Evolutionary conservation across 1,140 invertebrate genomes (phyloP).

Genomic region (Rhagoletis pomonella): DNA sequence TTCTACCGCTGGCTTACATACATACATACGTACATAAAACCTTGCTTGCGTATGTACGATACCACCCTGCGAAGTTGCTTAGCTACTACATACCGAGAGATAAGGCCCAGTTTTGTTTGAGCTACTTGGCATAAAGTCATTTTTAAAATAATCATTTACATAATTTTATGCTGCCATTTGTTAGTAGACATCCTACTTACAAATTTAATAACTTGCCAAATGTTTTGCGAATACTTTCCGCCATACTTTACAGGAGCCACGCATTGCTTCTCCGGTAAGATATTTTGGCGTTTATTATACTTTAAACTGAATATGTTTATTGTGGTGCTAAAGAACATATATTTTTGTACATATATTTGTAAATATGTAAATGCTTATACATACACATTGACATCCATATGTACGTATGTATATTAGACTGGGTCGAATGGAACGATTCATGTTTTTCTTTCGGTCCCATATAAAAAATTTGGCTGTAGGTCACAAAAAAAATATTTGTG

Average conservation of each 20-base stretch:
- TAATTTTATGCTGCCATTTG: conserved; percentile 39
- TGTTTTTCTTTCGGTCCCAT: no score
- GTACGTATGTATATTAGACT: no score
- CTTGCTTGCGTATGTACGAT: not conserved
- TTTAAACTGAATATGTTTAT: not conserved
- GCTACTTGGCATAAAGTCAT: not conserved
- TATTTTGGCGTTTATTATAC: conserved; percentile 26
- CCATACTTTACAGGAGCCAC: not conserved
- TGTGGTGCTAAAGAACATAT: not conserved
- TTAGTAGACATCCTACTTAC: conserved; percentile 20
- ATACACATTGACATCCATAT: not conserved
- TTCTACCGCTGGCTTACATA: not conserved
- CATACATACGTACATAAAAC: not conserved
- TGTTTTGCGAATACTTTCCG: not conserved
- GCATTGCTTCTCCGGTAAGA: not conserved
- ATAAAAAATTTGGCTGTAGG: no score
- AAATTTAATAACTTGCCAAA: conserved; percentile 27
- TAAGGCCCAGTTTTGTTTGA: not conserved
- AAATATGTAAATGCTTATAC: not conserved
- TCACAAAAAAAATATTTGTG: no score
- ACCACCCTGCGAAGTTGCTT: not conserved
- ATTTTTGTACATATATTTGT: not conserved
- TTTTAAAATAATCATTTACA: conserved; percentile 40
- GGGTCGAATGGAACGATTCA: no score
- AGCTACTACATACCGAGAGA: not conserved